Evolutionary conservation across 1,140 invertebrate genomes (phyloP).

Genomic region (Drosophila kanapiae): DNA sequence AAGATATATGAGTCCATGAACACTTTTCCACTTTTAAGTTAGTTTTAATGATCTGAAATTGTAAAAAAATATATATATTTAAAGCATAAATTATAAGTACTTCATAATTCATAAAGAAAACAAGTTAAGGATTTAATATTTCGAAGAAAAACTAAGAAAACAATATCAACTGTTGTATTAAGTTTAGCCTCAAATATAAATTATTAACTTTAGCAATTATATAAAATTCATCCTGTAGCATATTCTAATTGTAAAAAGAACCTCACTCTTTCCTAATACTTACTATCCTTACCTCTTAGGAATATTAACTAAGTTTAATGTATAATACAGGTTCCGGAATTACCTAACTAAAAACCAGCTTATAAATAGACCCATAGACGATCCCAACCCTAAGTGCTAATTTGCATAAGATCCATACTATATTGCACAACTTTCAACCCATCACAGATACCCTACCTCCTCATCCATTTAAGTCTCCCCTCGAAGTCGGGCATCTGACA

Average conservation of each 20-base stretch:
- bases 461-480: neutral
- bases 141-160: neutral
- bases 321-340: neutral
- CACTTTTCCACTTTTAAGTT: no score
- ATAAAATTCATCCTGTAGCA: no score
- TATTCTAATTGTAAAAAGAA: no score
- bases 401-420: neutral
- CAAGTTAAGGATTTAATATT: neutral
- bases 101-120: neutral
- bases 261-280: no score
- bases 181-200: no score
- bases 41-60: slow-evolving; percentile 16
- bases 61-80: neutral
- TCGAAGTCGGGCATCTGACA: slow-evolving; percentile 29
- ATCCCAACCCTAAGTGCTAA: neutral
- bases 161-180: no score
- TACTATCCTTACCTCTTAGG: no score
- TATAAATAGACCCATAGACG: neutral
- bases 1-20: no score
- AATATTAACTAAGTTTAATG: no score
- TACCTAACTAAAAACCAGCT: neutral
- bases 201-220: no score
- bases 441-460: neutral
- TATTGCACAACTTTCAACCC: slow-evolving; percentile 20
- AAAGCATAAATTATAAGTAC: neutral